Evolutionary conservation across 1,140 invertebrate genomes (phyloP).

Genomic region (Macrotrachela quadricornifera): DNA sequence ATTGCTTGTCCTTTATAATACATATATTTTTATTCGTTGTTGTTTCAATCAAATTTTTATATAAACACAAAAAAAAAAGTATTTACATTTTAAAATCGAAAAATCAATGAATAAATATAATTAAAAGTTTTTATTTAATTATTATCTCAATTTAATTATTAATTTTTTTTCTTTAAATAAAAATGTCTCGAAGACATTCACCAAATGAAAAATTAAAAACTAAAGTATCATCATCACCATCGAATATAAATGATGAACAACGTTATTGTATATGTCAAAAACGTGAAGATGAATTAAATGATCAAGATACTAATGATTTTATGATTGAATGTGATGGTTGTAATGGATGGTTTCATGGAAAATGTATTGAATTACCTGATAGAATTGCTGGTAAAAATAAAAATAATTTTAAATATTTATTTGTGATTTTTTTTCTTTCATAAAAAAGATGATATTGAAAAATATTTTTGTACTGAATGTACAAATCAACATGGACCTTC

Average conservation of each 20-base stretch:
- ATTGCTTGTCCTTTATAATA: too few relatives aligned
- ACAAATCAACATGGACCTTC: conserved; percentile 47
- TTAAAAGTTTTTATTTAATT: too few relatives aligned
- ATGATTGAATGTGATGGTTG: conserved; percentile 75
- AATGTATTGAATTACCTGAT: conserved; percentile 53
- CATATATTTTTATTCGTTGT: too few relatives aligned
- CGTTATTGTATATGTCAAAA: conserved; percentile 59
- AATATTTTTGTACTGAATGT: conserved; percentile 65
- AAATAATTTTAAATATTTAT: not conserved
- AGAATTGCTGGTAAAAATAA: conserved; percentile 38
- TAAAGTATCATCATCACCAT: too few relatives aligned
- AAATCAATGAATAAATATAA: too few relatives aligned
- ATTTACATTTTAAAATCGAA: too few relatives aligned
- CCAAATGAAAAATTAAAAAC: too few relatives aligned
- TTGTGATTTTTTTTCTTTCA: not conserved
- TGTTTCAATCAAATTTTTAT: too few relatives aligned
- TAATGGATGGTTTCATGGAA: conserved; percentile 67
- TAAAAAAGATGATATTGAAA: conserved; percentile 47
- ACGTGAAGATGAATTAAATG: conserved; percentile 20
- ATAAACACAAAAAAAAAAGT: too few relatives aligned
- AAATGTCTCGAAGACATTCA: too few relatives aligned
- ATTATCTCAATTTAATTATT: too few relatives aligned
- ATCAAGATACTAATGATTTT: conserved; percentile 51
- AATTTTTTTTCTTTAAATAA: too few relatives aligned
- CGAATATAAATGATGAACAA: conserved; percentile 27